Percentiles rank a stretch among this genome's conserved stretches.
Conservation (phyloP, 1,140 invertebrate species). For the Heliothis virescens region DNA sequence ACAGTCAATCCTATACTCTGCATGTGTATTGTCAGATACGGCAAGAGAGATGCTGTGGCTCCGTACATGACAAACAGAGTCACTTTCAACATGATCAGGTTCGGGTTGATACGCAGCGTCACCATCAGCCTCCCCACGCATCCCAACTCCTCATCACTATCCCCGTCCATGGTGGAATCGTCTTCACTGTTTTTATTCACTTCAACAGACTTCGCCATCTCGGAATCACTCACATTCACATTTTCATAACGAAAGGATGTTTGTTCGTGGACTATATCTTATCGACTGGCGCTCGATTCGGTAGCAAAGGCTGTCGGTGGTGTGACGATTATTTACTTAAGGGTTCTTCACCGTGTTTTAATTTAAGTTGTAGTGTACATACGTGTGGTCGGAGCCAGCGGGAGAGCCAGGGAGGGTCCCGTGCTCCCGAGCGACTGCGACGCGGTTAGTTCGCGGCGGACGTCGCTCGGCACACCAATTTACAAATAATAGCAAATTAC, state of each 20-base stretch:
- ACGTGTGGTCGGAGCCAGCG: constrained; percentile 64
- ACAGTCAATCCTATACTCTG: constrained; percentile 94
- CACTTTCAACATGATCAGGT: constrained; percentile 92
- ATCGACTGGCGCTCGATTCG: constrained; percentile 80
- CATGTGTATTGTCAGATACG: constrained; percentile 95
- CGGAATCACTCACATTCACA: constrained; percentile 66
- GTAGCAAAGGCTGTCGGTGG: constrained; percentile 62
- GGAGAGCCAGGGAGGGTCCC: constrained; percentile 73
- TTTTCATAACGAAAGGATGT: constrained; percentile 69
- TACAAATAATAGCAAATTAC: constrained; percentile 86
- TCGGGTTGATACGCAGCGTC: constrained; percentile 88
- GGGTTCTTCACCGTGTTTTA: constrained; percentile 52
- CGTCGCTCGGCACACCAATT: constrained; percentile 81
- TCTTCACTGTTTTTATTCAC: constrained; percentile 81
- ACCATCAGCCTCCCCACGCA: constrained; percentile 69
- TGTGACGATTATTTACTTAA: constrained; percentile 80
- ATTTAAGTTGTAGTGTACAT: constrained; percentile 44
- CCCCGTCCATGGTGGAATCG: constrained; percentile 73
- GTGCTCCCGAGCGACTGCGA: constrained; percentile 79
- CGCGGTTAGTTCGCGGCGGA: constrained; percentile 69
- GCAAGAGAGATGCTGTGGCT: constrained; percentile 92
- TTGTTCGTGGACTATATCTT: constrained; percentile 75
- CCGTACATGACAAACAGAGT: constrained; percentile 93
- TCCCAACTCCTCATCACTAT: constrained; percentile 68
- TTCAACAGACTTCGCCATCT: constrained; percentile 74